Evolutionary conservation across 2,888 invertebrate genomes (phyloP).

Genomic region (Lapara coniferarum): DNA sequence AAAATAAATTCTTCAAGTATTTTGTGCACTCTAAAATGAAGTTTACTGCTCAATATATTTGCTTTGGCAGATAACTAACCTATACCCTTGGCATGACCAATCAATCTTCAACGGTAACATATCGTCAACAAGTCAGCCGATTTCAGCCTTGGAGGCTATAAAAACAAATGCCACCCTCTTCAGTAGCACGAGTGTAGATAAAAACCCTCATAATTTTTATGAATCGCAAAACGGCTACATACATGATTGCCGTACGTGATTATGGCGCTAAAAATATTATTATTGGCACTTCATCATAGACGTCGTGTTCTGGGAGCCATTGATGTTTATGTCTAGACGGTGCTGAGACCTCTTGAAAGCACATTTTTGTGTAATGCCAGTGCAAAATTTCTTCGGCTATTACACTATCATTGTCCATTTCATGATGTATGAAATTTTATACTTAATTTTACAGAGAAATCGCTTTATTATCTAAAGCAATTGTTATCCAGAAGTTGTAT

Average conservation of each 20-base stretch:
- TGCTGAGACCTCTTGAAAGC: slow-evolving; percentile 44
- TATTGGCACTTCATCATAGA: slow-evolving; percentile 38
- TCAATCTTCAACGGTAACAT: too few relatives aligned
- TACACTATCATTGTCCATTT: slow-evolving; percentile 45
- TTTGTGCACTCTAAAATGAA: too few relatives aligned
- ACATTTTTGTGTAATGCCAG: slow-evolving; percentile 43
- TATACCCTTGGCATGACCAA: too few relatives aligned
- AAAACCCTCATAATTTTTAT: not conserved
- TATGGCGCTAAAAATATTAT: slow-evolving; percentile 28
- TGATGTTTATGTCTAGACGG: slow-evolving; percentile 50
- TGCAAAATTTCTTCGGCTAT: slow-evolving; percentile 42
- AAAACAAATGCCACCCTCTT: too few relatives aligned
- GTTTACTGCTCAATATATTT: too few relatives aligned
- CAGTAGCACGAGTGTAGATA: not conserved
- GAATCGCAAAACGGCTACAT: slow-evolving; percentile 10
- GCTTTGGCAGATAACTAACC: too few relatives aligned
- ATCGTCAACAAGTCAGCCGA: too few relatives aligned
- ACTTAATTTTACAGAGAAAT: not conserved
- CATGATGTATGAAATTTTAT: slow-evolving; percentile 36
- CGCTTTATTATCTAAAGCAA: not conserved
- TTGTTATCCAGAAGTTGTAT: not conserved
- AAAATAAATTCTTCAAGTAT: too few relatives aligned
- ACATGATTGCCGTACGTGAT: slow-evolving; percentile 4
- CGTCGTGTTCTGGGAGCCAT: slow-evolving; percentile 37
- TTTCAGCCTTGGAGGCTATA: too few relatives aligned